A percentile compares a stretch with the other conserved stretches of the same genome.
phyloP scores from a whole-genome alignment of 2,888 invertebrate species.

The Lutraria lutraria region DNA sequence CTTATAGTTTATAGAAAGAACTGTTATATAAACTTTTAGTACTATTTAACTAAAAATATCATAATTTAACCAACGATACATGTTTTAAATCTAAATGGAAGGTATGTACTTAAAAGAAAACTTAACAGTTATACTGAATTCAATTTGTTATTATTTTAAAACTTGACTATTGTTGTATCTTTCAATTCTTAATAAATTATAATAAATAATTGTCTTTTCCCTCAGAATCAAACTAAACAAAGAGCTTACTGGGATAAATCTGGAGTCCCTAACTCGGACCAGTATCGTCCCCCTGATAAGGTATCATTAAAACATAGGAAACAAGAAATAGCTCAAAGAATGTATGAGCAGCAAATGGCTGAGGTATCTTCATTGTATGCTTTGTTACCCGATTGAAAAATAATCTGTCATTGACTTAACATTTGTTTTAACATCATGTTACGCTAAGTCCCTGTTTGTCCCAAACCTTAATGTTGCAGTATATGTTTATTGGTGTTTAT shows the following conservation, averaged over 20 bases:
- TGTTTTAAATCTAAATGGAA: too few species aligned
- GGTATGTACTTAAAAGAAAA: too few species aligned
- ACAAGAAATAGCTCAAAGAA: conserved; percentile 53
- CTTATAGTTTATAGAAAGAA: too few species aligned
- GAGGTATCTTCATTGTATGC: conserved; percentile 51
- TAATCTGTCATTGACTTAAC: background rate
- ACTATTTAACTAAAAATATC: too few species aligned
- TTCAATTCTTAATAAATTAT: background rate
- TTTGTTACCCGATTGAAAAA: background rate
- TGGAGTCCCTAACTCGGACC: background rate
- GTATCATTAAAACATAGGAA: conserved; percentile 19
- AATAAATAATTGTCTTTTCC: background rate
- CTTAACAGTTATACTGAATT: too few species aligned
- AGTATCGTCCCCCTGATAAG: background rate
- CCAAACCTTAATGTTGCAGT: background rate
- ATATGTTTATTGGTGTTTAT: too few species aligned
- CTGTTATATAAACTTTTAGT: too few species aligned
- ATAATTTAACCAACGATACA: too few species aligned
- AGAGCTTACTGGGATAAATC: conserved; percentile 21
- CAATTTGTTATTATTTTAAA: too few species aligned
- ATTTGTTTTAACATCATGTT: background rate
- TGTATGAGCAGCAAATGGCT: conserved; percentile 61
- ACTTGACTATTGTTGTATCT: background rate
- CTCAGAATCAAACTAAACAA: conserved; percentile 6
- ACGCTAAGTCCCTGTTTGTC: background rate